Evolutionary conservation across 2,113 vertebrate species (phyloP).

Genomic region (Capreolus pygargus): DNA sequence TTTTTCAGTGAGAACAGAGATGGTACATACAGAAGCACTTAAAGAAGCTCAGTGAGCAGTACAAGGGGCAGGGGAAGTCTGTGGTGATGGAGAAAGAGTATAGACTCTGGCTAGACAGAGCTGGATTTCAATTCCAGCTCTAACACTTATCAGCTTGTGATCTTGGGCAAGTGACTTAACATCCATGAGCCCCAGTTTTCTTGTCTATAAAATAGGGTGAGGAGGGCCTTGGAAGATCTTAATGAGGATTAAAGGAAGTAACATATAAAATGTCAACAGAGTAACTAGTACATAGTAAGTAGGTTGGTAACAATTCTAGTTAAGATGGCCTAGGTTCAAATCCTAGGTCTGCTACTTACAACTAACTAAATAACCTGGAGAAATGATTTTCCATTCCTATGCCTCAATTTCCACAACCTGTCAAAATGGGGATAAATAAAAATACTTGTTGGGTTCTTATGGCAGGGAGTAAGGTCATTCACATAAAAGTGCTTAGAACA

Average conservation of each 20-base stretch:
- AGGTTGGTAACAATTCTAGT: not conserved
- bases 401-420: slow-evolving; percentile 5
- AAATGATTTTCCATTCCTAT: not conserved
- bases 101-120: not conserved
- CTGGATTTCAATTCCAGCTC: not conserved
- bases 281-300: not conserved
- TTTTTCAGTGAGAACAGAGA: not conserved
- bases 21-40: not conserved
- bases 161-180: not conserved
- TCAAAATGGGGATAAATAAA: slow-evolving; percentile 18
- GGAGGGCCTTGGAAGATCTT: not conserved
- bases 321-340: not conserved
- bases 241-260: not conserved
- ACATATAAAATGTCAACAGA: not conserved
- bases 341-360: not conserved
- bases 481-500: not conserved
- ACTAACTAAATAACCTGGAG: not conserved
- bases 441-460: not conserved
- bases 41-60: not conserved
- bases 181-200: not conserved
- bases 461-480: not conserved
- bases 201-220: not conserved
- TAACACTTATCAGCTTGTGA: not conserved
- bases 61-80: not conserved
- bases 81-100: not conserved